A percentile compares a stretch with the other conserved stretches of the same genome.
Conservation (phyloP, 2,113 vertebrate species). For the Cichladusa arquata region DNA sequence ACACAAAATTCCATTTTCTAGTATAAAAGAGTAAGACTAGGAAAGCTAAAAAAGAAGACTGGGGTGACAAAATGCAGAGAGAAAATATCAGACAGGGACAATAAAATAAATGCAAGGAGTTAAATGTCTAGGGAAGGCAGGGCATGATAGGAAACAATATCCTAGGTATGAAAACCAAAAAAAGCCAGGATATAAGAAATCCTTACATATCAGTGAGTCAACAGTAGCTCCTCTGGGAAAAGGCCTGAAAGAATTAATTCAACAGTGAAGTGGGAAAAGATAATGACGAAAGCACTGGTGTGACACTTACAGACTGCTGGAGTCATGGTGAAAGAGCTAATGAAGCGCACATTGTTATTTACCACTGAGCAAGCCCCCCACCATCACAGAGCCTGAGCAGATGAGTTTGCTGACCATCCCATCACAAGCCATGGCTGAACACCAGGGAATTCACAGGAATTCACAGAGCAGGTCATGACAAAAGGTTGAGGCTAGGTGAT, state of each 20-base stretch:
- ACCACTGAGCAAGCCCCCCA: not conserved
- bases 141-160: not conserved
- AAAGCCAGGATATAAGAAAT: not conserved
- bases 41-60: not conserved
- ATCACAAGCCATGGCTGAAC: not conserved
- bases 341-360: not conserved
- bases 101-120: not conserved
- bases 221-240: not conserved
- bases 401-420: not conserved
- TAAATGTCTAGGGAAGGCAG: not conserved
- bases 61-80: not conserved
- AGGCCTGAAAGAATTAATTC: constrained; percentile 8
- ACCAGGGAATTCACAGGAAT: not conserved
- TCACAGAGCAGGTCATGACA: not conserved
- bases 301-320: not conserved
- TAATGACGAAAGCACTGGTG: not conserved
- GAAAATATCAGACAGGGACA: not conserved
- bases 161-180: constrained; percentile 4
- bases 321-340: not conserved
- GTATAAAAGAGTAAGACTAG: not conserved
- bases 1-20: not conserved
- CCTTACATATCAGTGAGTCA: not conserved
- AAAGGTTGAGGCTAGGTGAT: not conserved
- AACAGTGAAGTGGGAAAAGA: not conserved
- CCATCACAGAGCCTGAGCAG: not conserved